A percentile compares a stretch with the other conserved stretches of the same genome.
These are phyloP conservation scores for Seriola dumerili DNA, from an alignment of 2,113 vertebrate species.

Conservation along the genomic window DNA sequence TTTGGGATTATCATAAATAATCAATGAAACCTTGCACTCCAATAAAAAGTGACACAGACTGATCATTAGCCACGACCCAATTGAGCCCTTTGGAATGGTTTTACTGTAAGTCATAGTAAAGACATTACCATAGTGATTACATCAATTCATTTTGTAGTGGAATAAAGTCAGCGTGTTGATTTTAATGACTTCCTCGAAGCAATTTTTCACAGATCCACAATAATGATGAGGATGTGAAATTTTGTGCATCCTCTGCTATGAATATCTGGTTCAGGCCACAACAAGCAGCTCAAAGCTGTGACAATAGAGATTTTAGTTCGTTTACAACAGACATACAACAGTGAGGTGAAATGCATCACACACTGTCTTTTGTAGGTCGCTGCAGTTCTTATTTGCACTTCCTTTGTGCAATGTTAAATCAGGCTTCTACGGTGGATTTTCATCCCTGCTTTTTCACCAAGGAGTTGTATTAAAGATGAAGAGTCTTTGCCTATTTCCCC, in stretches of 20 bases:
- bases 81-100: conserved; percentile 7
- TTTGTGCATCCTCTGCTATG: neutral
- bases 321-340: conserved; percentile 28
- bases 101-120: conserved; percentile 26
- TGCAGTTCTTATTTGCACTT: conserved; percentile 33
- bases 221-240: neutral
- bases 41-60: neutral
- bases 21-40: neutral
- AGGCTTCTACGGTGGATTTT: conserved; percentile 50
- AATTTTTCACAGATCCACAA: neutral
- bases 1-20: conserved; percentile 1
- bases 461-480: conserved; percentile 45
- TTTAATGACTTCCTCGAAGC: neutral
- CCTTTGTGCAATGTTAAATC: conserved; percentile 53
- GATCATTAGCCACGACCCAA: neutral
- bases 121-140: conserved; percentile 9
- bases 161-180: neutral
- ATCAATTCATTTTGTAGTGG: neutral
- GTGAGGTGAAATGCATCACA: conserved; percentile 22
- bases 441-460: conserved; percentile 19
- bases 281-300: conserved; percentile 35
- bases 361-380: conserved; percentile 29
- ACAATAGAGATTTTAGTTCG: conserved; percentile 26
- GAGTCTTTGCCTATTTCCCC: conserved; percentile 31
- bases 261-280: conserved; percentile 14